Base-by-base conservation (phyloP, 2,113 vertebrate species). In the Cryptomyrus ogoouensis region DNA sequence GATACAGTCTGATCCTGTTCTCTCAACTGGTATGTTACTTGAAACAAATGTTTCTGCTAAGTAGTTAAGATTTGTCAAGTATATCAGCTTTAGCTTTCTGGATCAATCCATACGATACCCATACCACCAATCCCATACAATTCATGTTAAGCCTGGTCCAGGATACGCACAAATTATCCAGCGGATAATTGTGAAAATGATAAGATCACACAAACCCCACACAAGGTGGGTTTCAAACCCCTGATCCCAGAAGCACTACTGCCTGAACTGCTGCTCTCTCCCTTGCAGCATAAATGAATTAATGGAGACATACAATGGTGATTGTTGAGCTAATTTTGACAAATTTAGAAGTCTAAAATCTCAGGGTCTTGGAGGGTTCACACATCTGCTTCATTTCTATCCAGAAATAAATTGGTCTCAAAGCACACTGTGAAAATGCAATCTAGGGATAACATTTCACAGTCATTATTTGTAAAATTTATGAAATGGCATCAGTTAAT, bases 321-420 rank as follows among this genome's bases (percentile, higher is more conserved):
- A 42, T 8, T 46, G 19, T 24, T 46, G 15, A 84, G 21, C 19
- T 47, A 46, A 46, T 46, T 46, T 84, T 84, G 83, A 84, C 9
- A 21, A 24, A 47, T 47, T 83, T 83, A 83, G 77, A 83, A 83
- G 77, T 83, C n/a, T 35, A 53, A 56, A 87, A 87, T 53, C 50
- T 6, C 50, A 53, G 17, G 50, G 27, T 56, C 50, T 39, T 87
- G 27, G 50, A 39, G 31, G 39, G 24, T 9, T 44, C 88, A 39
- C 35, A 89, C 27, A 53, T 83, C 74, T 87, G 56, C 56, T 86
- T 62, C 58, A 44, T 74, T 44, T 39, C 89, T 31, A 31, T 80
- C 84, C 89, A 5, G 46, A 77, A 90, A 52, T 49, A 87, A 90
- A 90, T 74, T 90, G 56, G 84, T 74, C 84, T 90, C 46, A 39